phyloP scores from a whole-genome alignment of 2,888 invertebrate genomes.

The Erebia epiphron region DNA sequence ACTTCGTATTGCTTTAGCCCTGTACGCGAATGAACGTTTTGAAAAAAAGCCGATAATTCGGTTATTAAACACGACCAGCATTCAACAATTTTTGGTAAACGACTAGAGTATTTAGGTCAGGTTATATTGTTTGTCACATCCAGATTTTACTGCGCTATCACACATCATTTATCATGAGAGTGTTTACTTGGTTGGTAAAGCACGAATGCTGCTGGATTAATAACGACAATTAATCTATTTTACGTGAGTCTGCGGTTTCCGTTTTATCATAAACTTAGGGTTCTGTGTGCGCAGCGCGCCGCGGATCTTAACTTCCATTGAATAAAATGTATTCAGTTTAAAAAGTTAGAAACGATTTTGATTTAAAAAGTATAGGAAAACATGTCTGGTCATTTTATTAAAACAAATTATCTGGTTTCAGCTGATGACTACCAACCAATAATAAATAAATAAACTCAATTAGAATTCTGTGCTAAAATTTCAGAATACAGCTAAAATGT shows the following conservation, averaged over 20 bases:
- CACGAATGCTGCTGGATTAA: constrained; percentile 27
- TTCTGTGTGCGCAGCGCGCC: neutral
- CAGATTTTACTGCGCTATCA: constrained; percentile 37
- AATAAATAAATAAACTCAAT: too few species aligned
- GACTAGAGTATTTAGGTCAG: constrained; percentile 29
- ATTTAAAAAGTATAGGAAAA: too few species aligned
- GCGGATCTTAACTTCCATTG: neutral
- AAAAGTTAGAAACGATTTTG: neutral
- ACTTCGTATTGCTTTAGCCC: too few species aligned
- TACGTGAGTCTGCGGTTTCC: constrained; percentile 17
- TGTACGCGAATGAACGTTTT: neutral
- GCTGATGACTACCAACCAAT: too few species aligned
- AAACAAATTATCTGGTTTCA: too few species aligned
- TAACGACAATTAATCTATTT: constrained; percentile 34
- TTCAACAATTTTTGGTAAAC: constrained; percentile 21
- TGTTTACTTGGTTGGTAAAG: constrained; percentile 31
- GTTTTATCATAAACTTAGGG: constrained; percentile 20
- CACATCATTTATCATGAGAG: constrained; percentile 31
- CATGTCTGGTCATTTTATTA: too few species aligned
- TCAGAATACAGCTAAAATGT: too few species aligned
- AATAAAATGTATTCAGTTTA: neutral
- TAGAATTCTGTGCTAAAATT: too few species aligned
- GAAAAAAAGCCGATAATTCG: neutral
- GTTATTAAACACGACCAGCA: neutral
- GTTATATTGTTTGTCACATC: constrained; percentile 37